A percentile compares a stretch with the other conserved stretches of the same genome.
These are phyloP conservation scores for Macaria liturata DNA, from an alignment of 2,888 invertebrate genomes.

Conservation along the genomic window DNA sequence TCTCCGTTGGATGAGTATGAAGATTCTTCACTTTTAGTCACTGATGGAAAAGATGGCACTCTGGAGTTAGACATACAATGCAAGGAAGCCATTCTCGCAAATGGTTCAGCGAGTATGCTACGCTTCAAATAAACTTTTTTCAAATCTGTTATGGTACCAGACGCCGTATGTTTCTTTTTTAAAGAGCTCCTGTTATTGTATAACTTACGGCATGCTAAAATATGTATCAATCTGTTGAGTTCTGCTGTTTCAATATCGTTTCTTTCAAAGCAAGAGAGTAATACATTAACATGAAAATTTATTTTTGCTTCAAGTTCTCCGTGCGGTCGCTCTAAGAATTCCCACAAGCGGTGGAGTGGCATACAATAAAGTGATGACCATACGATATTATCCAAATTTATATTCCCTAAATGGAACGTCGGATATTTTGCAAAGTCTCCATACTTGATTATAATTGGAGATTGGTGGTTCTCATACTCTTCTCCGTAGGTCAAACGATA, in stretches of 20 bases:
- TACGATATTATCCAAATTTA: constrained; percentile 63
- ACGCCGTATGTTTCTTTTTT: constrained; percentile 52
- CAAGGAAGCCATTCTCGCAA: constrained; percentile 47
- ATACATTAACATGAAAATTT: constrained; percentile 68
- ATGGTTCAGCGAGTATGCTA: constrained; percentile 64
- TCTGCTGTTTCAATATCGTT: constrained; percentile 66
- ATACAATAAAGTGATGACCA: constrained; percentile 55
- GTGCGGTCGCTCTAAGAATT: constrained; percentile 41
- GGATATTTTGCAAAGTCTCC: constrained; percentile 62
- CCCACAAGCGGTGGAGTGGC: constrained; percentile 67
- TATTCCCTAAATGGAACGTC: constrained; percentile 67
- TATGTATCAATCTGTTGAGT: constrained; percentile 62
- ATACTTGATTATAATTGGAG: constrained; percentile 63
- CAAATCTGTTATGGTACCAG: constrained; percentile 59
- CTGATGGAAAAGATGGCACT: constrained; percentile 53
- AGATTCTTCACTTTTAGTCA: constrained; percentile 51
- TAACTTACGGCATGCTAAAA: constrained; percentile 68
- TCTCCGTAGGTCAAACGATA: constrained; percentile 68
- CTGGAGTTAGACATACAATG: constrained; percentile 36
- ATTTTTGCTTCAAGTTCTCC: constrained; percentile 64
- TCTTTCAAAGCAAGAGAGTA: constrained; percentile 69
- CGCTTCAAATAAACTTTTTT: constrained; percentile 71
- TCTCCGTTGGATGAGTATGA: constrained; percentile 35
- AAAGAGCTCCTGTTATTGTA: constrained; percentile 71
- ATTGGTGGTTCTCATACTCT: constrained; percentile 63